Evolutionary conservation across 2,888 invertebrate genomes (phyloP).

Genomic region (Parasteatoda lunata): DNA sequence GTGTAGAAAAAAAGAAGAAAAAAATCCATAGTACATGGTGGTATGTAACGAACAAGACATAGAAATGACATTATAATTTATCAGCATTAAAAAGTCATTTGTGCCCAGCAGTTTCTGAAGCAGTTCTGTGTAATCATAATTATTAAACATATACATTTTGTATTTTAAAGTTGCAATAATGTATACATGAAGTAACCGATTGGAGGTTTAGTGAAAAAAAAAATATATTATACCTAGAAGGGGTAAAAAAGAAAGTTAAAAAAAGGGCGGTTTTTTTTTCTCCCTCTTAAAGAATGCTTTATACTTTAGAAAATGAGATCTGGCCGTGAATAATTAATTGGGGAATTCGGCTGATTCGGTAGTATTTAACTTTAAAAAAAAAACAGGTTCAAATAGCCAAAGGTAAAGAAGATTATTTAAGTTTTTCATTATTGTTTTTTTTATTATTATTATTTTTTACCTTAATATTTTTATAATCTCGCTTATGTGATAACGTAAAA

Average conservation of each 20-base stretch:
- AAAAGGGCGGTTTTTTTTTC: background rate
- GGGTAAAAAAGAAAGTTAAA: background rate
- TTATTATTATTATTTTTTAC: too few species aligned
- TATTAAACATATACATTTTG: slow-evolving; percentile 59
- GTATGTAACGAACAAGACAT: background rate
- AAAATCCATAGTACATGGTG: too few species aligned
- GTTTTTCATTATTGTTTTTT: too few species aligned
- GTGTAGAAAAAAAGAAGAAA: too few species aligned
- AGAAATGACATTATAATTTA: background rate
- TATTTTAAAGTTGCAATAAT: slow-evolving; percentile 65
- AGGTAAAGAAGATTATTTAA: too few species aligned
- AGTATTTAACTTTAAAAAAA: too few species aligned
- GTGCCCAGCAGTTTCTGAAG: background rate
- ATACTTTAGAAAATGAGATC: background rate
- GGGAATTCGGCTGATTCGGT: too few species aligned
- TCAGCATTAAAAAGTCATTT: slow-evolving; percentile 1
- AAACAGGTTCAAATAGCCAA: too few species aligned
- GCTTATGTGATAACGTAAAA: too few species aligned
- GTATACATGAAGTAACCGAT: slow-evolving; percentile 21
- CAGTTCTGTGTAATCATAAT: slow-evolving; percentile 19
- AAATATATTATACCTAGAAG: background rate
- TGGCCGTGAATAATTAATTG: too few species aligned
- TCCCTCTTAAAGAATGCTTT: background rate
- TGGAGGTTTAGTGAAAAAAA: background rate
- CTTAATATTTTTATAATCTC: too few species aligned